Evolutionary conservation across 2,797 vertebrate genomes (phyloP).

Genomic region (Margarornis squamiger): DNA sequence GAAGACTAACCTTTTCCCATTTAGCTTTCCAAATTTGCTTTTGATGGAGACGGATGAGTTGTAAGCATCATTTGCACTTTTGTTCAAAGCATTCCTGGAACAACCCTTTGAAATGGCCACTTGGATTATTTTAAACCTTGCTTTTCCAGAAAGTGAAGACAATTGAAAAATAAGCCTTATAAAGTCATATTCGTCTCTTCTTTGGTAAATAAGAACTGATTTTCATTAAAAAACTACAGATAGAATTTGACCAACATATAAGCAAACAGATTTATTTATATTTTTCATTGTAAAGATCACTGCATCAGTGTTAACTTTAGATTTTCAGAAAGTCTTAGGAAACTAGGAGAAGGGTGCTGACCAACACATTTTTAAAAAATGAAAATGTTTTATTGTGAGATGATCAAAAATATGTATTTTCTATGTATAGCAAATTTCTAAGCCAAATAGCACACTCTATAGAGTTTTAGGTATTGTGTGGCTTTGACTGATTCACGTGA

Average conservation of each 20-base stretch:
- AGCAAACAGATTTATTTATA: background rate
- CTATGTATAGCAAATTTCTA: background rate
- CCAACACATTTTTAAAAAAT: background rate
- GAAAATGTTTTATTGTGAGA: background rate
- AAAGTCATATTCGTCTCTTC: background rate
- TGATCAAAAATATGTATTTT: background rate
- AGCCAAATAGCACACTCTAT: background rate
- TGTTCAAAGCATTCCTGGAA: background rate
- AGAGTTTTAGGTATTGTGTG: constrained; percentile 7
- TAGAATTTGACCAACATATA: background rate
- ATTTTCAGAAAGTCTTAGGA: background rate
- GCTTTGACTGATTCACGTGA: background rate
- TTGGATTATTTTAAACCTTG: background rate
- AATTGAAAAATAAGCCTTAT: background rate
- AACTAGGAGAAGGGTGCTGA: background rate
- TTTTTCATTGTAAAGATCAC: background rate
- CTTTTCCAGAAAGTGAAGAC: background rate
- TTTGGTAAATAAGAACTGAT: background rate
- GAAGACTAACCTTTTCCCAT: background rate
- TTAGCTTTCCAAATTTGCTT: background rate
- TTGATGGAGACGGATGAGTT: background rate
- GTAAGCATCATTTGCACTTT: background rate
- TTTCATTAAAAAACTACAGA: background rate
- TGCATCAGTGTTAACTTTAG: background rate
- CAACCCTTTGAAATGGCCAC: background rate